A percentile compares a stretch with the other conserved stretches of the same genome.
These are phyloP conservation scores for Empis livida DNA, from an alignment of 2,888 invertebrate species.

Conservation along the genomic window DNA sequence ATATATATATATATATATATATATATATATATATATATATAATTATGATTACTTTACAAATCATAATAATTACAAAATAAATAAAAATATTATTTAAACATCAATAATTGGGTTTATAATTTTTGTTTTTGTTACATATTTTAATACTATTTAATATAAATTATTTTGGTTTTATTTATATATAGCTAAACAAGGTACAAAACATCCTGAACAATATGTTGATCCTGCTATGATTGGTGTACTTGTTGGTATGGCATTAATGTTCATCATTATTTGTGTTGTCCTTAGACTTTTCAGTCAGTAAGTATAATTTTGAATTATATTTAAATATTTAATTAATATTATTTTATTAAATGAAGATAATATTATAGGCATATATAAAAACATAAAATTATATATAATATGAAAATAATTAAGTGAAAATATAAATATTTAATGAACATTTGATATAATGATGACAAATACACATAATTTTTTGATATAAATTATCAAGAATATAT, in stretches of 20 bases:
- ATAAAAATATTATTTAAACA: not conserved
- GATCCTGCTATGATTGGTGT: conserved; percentile 88
- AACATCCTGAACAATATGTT: conserved; percentile 48
- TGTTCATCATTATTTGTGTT: conserved; percentile 89
- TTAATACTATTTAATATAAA: not conserved
- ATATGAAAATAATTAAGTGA: not conserved
- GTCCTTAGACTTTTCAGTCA: conserved; percentile 85
- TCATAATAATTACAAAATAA: not conserved
- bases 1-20: too few relatives aligned
- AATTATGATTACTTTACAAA: too few relatives aligned
- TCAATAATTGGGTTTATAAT: too few relatives aligned
- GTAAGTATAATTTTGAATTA: conserved; percentile 41
- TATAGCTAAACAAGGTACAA: not conserved
- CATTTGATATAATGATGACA: not conserved
- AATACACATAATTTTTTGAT: not conserved
- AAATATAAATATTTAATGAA: not conserved
- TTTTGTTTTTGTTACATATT: too few relatives aligned
- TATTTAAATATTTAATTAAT: not conserved
- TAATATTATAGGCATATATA: too few relatives aligned
- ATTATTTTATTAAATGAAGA: not conserved
- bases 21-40: too few relatives aligned
- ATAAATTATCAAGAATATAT: too few relatives aligned
- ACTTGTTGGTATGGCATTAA: conserved; percentile 78
- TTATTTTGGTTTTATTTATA: not conserved
- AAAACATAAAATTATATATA: not conserved